Conservation (phyloP, 2,797 vertebrate species). For the Schizothorax lantsangensis region DNA sequence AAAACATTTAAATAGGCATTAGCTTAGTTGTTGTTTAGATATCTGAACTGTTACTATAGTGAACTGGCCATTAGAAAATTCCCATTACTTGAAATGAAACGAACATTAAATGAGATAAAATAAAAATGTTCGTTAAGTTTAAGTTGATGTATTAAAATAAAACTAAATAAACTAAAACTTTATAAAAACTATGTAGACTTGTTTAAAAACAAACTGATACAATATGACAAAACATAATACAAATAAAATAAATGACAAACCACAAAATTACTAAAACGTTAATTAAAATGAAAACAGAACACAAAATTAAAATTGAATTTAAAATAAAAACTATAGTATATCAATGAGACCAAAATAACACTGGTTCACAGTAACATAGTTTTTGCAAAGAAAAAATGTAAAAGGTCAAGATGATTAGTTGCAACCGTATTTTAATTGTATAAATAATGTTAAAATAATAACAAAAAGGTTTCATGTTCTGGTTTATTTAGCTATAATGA, state of each 20-base stretch:
- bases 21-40: not conserved
- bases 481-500: not conserved
- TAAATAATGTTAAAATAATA: not conserved
- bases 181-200: not conserved
- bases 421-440: not conserved
- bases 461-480: not conserved
- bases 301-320: not conserved
- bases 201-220: not conserved
- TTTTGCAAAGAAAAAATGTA: no score
- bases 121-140: no score
- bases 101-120: not conserved
- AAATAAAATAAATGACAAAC: not conserved
- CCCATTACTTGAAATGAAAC: not conserved
- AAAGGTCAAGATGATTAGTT: not conserved
- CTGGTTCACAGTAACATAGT: not conserved
- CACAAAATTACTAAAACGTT: not conserved
- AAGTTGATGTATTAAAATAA: not conserved
- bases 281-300: not conserved
- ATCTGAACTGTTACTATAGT: not conserved
- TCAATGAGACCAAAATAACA: not conserved
- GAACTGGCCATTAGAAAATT: not conserved
- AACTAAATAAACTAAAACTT: no score
- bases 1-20: not conserved
- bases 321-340: not conserved
- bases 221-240: not conserved